Conservation (phyloP, 1,140 invertebrate species). For the Calephelis virginiensis region DNA sequence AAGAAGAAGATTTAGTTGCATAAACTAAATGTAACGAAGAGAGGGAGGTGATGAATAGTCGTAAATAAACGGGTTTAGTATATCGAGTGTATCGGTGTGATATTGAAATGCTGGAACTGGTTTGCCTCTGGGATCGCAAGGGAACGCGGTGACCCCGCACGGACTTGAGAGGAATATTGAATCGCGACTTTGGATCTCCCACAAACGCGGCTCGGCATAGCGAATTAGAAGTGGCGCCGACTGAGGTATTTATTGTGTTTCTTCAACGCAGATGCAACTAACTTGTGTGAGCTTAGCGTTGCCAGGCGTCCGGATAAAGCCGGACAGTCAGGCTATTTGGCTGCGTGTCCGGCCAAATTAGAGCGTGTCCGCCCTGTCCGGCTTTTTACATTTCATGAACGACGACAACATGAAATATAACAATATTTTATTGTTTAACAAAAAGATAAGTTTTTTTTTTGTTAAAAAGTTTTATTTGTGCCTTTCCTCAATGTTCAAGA, state of each 20-base stretch:
- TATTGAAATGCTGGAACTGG: conserved; percentile 75
- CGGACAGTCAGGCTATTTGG: too few relatives aligned
- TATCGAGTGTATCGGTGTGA: conserved; percentile 64
- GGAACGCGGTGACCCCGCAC: conserved; percentile 58
- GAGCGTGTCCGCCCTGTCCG: too few relatives aligned
- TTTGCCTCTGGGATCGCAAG: conserved; percentile 50
- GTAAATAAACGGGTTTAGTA: conserved; percentile 59
- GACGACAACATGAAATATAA: too few relatives aligned
- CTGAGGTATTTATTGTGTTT: conserved; percentile 53
- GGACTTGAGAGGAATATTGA: conserved; percentile 60
- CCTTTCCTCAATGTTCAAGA: too few relatives aligned
- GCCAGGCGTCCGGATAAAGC: too few relatives aligned
- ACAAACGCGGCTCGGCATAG: conserved; percentile 47
- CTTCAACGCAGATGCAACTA: conserved; percentile 22
- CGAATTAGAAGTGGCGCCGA: conserved; percentile 67
- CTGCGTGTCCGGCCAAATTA: too few relatives aligned
- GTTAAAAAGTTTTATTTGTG: too few relatives aligned
- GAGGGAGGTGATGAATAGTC: conserved; percentile 51
- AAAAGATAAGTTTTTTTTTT: too few relatives aligned
- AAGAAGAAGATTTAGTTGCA: conserved; percentile 3
- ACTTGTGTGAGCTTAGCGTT: neutral
- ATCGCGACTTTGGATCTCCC: conserved; percentile 58
- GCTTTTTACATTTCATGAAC: too few relatives aligned
- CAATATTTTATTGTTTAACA: too few relatives aligned
- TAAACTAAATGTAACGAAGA: conserved; percentile 24